A percentile compares a stretch with the other conserved stretches of the same genome.
Evolutionary conservation across 2,888 invertebrate genomes (phyloP).

Genomic region (Clepsis dumicolana): DNA sequence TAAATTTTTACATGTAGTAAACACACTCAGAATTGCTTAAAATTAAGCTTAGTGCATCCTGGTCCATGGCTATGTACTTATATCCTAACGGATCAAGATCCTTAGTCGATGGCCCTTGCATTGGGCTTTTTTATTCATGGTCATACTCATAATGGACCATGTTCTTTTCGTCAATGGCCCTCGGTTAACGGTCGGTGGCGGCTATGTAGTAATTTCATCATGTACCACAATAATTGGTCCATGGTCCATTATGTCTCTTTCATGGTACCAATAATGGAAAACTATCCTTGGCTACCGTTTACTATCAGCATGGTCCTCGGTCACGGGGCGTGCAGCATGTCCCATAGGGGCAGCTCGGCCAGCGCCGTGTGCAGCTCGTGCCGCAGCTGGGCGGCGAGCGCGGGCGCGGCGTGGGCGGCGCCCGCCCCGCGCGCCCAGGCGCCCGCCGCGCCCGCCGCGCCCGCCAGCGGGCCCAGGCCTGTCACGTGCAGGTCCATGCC

Average conservation of each 20-base stretch:
- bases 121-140: too few species aligned
- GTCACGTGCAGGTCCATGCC: conserved; percentile 79
- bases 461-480: conserved; percentile 73
- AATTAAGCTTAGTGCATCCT: conserved; percentile 4
- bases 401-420: conserved; percentile 65
- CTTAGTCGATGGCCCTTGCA: too few species aligned
- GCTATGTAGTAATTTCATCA: too few species aligned
- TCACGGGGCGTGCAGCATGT: conserved; percentile 62
- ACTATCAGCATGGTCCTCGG: neutral
- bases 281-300: too few species aligned
- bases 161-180: too few species aligned
- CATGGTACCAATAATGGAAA: neutral
- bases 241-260: neutral
- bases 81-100: too few species aligned
- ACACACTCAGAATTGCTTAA: neutral
- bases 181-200: too few species aligned
- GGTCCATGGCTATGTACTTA: too few species aligned
- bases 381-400: conserved; percentile 64
- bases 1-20: conserved; percentile 1
- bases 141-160: too few species aligned
- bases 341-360: conserved; percentile 71
- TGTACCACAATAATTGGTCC: neutral
- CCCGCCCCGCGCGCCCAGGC: conserved; percentile 59
- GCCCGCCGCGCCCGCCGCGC: conserved; percentile 57
- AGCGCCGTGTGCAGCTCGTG: conserved; percentile 70